A percentile compares a stretch with the other conserved stretches of the same genome.
phyloP scores from a whole-genome alignment of 2,888 invertebrate species.

The Unio pictorum region DNA sequence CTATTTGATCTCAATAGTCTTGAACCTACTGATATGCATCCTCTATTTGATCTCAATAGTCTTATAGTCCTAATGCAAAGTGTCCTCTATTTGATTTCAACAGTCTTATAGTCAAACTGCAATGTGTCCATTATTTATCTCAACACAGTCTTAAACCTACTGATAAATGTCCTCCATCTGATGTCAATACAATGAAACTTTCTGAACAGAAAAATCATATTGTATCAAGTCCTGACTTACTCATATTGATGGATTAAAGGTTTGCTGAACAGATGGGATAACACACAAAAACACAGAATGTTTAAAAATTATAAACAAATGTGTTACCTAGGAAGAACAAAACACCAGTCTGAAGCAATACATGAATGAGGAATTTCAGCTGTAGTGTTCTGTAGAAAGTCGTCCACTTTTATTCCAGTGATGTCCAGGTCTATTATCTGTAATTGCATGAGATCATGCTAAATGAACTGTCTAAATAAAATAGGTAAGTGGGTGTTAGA shows the following conservation, averaged over 20 bases:
- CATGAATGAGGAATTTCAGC: constrained; percentile 25
- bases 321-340: constrained; percentile 61
- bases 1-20: too few relatives aligned
- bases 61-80: too few relatives aligned
- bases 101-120: too few relatives aligned
- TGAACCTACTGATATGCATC: too few relatives aligned
- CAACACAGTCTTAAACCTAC: not conserved
- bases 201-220: not conserved
- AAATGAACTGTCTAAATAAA: too few relatives aligned
- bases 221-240: too few relatives aligned
- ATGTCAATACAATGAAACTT: not conserved
- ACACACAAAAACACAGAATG: not conserved
- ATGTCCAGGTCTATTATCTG: constrained; percentile 42
- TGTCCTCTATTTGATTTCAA: too few relatives aligned
- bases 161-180: not conserved
- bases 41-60: too few relatives aligned
- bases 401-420: constrained; percentile 17
- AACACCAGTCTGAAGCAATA: constrained; percentile 55
- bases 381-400: constrained; percentile 17
- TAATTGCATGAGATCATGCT: not conserved
- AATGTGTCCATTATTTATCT: too few relatives aligned
- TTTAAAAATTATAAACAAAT: not conserved
- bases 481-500: not conserved
- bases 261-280: not conserved
- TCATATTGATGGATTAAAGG: too few relatives aligned